Conservation (phyloP, 2,888 invertebrate species). For the Calephelis perditalis region DNA sequence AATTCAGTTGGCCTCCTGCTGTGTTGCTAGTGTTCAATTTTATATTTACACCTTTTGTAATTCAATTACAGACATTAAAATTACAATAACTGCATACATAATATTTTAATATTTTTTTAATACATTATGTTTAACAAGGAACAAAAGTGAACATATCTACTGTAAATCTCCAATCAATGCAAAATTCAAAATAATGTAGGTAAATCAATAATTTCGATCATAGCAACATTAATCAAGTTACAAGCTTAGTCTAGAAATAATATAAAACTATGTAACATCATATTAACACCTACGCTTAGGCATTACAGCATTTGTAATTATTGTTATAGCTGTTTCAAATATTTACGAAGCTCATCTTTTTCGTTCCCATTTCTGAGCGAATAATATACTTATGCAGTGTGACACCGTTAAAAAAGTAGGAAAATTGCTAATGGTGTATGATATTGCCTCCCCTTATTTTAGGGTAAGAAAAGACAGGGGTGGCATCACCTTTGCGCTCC, state of each 20-base stretch:
- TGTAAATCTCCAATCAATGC: no score
- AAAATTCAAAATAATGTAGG: no score
- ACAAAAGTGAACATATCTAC: no score
- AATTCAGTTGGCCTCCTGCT: constrained; percentile 49
- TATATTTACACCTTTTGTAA: constrained; percentile 9
- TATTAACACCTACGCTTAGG: no score
- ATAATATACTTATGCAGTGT: constrained; percentile 54
- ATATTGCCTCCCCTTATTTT: constrained; percentile 77
- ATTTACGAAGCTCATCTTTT: constrained; percentile 11
- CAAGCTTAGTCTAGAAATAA: no score
- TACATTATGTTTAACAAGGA: no score
- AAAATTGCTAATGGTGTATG: constrained; percentile 79
- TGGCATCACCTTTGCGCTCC: constrained; percentile 73
- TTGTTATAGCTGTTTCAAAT: not conserved
- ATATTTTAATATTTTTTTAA: not conserved
- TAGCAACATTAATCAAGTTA: no score
- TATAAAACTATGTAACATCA: no score
- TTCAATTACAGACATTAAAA: not conserved
- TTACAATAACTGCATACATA: no score
- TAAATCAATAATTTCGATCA: no score
- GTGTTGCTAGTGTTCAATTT: constrained; percentile 37
- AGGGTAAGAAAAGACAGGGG: constrained; percentile 72
- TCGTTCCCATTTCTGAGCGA: constrained; percentile 20
- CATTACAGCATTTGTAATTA: no score
- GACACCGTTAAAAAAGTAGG: constrained; percentile 77